Evolutionary conservation across 2,797 vertebrate species (phyloP).

Genomic region (Crocidura indochinensis): DNA sequence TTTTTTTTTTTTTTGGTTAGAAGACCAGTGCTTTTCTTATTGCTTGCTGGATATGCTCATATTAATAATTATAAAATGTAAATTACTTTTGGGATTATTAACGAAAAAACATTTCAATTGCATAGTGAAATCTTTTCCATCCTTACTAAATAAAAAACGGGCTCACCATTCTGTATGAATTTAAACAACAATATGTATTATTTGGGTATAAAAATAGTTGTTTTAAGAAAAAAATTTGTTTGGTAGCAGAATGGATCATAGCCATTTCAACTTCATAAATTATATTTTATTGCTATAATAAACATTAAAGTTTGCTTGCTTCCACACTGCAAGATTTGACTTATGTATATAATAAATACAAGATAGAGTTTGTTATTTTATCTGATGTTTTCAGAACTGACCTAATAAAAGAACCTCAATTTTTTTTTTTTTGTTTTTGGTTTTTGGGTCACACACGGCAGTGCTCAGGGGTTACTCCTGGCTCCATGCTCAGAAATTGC

Average conservation of each 20-base stretch:
- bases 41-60: slow-evolving; percentile 79
- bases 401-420: slow-evolving; percentile 43
- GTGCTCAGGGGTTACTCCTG: no score
- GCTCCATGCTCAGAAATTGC: no score
- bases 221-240: slow-evolving; percentile 58
- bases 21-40: slow-evolving; percentile 79
- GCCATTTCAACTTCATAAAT: slow-evolving; percentile 41
- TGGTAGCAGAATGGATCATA: slow-evolving; percentile 47
- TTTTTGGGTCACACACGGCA: no score
- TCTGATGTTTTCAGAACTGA: slow-evolving; percentile 58
- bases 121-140: slow-evolving; percentile 77
- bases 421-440: no score
- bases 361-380: not conserved
- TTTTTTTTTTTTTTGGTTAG: slow-evolving; percentile 70
- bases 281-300: slow-evolving; percentile 54
- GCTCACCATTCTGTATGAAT: slow-evolving; percentile 60
- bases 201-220: slow-evolving; percentile 55
- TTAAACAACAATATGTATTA: slow-evolving; percentile 64
- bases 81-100: slow-evolving; percentile 80
- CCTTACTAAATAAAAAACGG: slow-evolving; percentile 75
- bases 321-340: slow-evolving; percentile 42
- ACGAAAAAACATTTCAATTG: slow-evolving; percentile 78
- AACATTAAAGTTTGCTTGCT: slow-evolving; percentile 60
- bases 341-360: slow-evolving; percentile 20
- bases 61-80: slow-evolving; percentile 77